Evolutionary conservation across 2,113 vertebrate genomes (phyloP), one percentile per base, ranked within the genome.

Genomic region (Pelecanoides urinatrix): DNA sequence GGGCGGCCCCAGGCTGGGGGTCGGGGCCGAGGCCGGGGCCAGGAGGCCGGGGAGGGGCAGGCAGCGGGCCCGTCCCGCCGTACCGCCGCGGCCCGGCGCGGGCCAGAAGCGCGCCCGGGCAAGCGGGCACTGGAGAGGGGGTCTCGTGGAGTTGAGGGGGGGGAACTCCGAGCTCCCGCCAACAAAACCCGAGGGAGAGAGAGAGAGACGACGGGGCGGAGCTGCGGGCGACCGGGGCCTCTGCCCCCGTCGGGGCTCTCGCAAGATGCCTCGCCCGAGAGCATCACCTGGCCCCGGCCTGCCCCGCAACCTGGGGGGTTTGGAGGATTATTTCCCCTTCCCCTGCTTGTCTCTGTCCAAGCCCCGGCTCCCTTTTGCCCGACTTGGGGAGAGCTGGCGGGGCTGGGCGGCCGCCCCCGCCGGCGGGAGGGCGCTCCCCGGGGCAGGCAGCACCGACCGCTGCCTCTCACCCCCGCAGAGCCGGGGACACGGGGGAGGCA

Each of bases 51-150:
- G 13, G 42, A 77, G 65, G 63, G 5, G 25, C 44, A 4, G 26
- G 61, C 32, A 27, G 29, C 21, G 11, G 38, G 13, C 17, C 47
- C 6, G 10, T 34, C 72, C 27, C 11, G 10, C 58, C 13, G 18
- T 2, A 17, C 1, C 10, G 25, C 18, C 10, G 52, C 5, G 19
- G 27, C 32, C 40, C 15, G 30, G 18, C 3, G 18, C 2, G 11
- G 32, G 36, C 53, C 53, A 42, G 49, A 32, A 38, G 15, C 7
- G 22, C 13, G 4, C 58, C 29, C 19, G 26, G 29, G 22, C 21
- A 12, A 59, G 19, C 3, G 19, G 26, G 13, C n/a, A 26, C 11
- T 2, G 45, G 10, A 52, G 27, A 53, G 16, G 38, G 25, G 29
- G 23, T 6, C 32, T 8, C 7, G 32, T 47, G 40, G 8, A 40